Evolutionary conservation across 2,113 vertebrate species (phyloP).

Genomic region (Charina bottae): DNA sequence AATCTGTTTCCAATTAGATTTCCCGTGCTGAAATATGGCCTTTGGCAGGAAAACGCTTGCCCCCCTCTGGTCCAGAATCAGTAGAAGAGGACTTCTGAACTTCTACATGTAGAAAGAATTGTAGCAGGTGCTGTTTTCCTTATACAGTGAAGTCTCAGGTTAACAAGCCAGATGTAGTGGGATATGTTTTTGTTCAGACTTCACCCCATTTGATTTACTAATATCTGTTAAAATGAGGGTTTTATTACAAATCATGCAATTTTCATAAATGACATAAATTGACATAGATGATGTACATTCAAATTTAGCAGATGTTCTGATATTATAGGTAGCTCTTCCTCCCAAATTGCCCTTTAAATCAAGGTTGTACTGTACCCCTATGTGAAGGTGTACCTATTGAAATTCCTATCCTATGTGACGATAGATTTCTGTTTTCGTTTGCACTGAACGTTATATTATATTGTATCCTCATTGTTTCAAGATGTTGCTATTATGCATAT

Average conservation of each 20-base stretch:
- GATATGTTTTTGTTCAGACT: background rate
- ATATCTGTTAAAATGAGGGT: background rate
- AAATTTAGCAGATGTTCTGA: background rate
- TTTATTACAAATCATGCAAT: background rate
- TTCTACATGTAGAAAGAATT: background rate
- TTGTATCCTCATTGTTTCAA: background rate
- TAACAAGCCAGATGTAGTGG: background rate
- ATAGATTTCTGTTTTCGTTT: background rate
- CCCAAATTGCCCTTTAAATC: background rate
- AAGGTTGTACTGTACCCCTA: background rate
- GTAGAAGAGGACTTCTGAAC: background rate
- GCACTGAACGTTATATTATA: background rate
- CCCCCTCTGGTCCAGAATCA: background rate
- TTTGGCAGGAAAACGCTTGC: background rate
- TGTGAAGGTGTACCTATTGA: background rate
- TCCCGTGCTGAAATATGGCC: background rate
- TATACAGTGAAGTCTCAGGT: background rate
- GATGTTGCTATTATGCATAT: background rate
- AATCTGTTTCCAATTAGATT: background rate
- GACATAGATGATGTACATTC: background rate
- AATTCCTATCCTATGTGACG: background rate
- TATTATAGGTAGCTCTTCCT: background rate
- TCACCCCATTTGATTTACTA: background rate
- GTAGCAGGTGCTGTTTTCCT: background rate
- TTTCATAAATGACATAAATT: background rate